A percentile compares a stretch with the other conserved stretches of the same genome.
Conservation (phyloP, 2,113 vertebrate species). For the Murina feae region DNA sequence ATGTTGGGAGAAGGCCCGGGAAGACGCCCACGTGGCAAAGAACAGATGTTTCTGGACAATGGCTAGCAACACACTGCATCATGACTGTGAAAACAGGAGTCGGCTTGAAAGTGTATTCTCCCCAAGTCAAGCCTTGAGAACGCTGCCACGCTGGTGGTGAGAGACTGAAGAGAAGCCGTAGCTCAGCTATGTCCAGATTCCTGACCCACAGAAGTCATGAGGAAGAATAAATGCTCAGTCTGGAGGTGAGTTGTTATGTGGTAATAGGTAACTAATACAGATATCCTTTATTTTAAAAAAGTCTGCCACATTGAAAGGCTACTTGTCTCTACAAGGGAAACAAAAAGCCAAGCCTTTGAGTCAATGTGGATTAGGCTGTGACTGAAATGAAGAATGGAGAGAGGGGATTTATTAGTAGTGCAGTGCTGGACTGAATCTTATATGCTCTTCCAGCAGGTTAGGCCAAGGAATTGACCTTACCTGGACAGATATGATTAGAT, state of each 20-base stretch:
- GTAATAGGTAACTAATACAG: not conserved
- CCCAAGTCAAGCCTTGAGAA: not conserved
- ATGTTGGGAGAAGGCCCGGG: not conserved
- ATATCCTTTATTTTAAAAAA: not conserved
- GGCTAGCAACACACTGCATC: not conserved
- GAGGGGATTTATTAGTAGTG: not conserved
- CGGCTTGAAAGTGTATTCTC: not conserved
- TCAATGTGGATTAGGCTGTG: not conserved
- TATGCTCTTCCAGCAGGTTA: not conserved
- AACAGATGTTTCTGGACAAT: not conserved
- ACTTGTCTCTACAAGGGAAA: not conserved
- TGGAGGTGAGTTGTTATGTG: not conserved
- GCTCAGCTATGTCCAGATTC: not conserved
- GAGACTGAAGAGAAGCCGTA: accelerated
- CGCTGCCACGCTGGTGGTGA: not conserved
- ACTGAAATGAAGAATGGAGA: not conserved
- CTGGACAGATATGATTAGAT: not conserved
- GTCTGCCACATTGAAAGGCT: not conserved
- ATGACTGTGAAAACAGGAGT: not conserved
- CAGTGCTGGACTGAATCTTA: accelerated
- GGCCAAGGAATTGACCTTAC: not conserved
- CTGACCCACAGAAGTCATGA: not conserved
- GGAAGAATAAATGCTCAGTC: not conserved
- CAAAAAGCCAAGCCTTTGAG: not conserved
- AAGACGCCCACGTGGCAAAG: not conserved